Evolutionary conservation across 2,797 vertebrate species (phyloP), one percentile per base, ranked within the genome.

Genomic region (Girardinus metallicus): DNA sequence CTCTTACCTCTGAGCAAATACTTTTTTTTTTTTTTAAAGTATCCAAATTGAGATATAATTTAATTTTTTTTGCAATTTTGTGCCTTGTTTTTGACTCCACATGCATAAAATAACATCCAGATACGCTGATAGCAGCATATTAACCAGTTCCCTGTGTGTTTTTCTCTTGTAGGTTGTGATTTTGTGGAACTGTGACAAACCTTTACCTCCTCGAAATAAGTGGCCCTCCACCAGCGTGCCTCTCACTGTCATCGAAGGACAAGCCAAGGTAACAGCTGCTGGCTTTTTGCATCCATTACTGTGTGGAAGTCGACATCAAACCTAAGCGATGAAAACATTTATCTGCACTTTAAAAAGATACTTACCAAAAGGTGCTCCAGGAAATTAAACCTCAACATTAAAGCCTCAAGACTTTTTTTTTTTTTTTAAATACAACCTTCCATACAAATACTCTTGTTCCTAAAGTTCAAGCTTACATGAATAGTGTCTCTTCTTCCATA

Each of bases 191-290:
- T 96, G 93, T 81, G 95, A 96, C 85, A 96, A 95, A 87, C 94
- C 95, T 91, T 95, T 96, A 90, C 95, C 96, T 81, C 91, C 92
- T 18, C 90, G 91, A 89, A 95, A 87, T 93, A 96, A 96, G 91
- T 96, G 96, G 96, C 96, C 96, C 85, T 94, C 95, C 91, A 96
- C 95, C 92, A 92, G 92, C 77, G 95, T 95, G 93, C 95, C 95
- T 94, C 94, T 96, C 90, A 93, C 93, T 76, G 89, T 96, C 92
- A 89, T 95, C 31, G 92, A 96, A 92, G 95, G 95, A 92, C 94
- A 95, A 82, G 94, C 86, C 84, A 96, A 96, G 96, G 96, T 96
- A 93, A 88, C 75, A 80, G 84, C 88, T 87, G 80, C 77, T 41
- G 81, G 73, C 84, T 77, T 55, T 78, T 26, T 76, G 57, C 83